Base-by-base conservation (phyloP, 2,113 vertebrate species). In the Cygnus atratus region DNA sequence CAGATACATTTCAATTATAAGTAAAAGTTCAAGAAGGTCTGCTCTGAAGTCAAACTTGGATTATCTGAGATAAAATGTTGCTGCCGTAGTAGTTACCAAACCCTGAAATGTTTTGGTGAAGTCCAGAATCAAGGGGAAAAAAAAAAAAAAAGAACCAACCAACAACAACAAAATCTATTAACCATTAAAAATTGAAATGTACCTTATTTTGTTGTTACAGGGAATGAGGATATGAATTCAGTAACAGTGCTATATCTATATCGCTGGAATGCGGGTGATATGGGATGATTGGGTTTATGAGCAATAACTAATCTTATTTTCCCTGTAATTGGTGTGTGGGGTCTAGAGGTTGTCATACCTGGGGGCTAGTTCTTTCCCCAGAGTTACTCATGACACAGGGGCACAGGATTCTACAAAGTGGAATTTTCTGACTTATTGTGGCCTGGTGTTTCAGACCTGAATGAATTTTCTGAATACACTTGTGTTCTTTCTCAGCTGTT, bases 111-210 rank as follows among this genome's bases (percentile, higher is more conserved):
- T 63, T 91, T 54, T 78, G 50, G 4, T 54, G 22, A 85, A 43
- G 6, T 24, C 54, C 7, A 63, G 52, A 48, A 68, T 22, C 0
- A 5, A 31, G 9, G 37, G 3, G 13, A 58, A 58, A 21, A n/a
- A 59, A 58, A 21, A n/a, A 59, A 37, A 83, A 66, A 39, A 7
- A 2, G 1, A 1, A 0, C 6, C 43, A 44, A 48, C 11, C 20
- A 48, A 48, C 46, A 48, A 48, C 20, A 48, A 46, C 9, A 46
- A 48, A 48, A 48, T 22, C 20, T 13, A 16, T 1, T 71, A 28
- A 41, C 28, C 52, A 17, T 35, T 62, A 57, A 48, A 66, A 57
- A 35, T 21, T 4, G 22, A 52, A 88, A 65, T 11, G 2, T 44
- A 11, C 10, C 33, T 48, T 81, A 14, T 57, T 91, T 44, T 55